Percentiles rank a stretch among this genome's conserved stretches.
Conservation (phyloP, 2,888 invertebrate species). For the Plagiodera versicolora region DNA sequence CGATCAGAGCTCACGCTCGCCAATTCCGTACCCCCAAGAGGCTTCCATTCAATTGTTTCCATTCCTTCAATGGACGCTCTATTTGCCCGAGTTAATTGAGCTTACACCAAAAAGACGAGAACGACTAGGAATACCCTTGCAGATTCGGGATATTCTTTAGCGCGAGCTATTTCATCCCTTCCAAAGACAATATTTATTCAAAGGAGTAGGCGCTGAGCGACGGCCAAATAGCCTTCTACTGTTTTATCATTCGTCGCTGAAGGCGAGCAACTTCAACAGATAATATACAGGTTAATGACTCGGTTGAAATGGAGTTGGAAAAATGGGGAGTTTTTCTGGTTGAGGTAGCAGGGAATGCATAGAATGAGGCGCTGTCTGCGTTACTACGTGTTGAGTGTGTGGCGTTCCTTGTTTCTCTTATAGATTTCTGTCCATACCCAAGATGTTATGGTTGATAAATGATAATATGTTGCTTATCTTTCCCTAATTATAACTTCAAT, state of each 20-base stretch:
- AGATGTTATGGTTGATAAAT: no score
- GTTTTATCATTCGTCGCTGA: background rate
- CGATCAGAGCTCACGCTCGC: background rate
- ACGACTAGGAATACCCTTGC: conserved; percentile 15
- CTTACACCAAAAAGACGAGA: conserved; percentile 35
- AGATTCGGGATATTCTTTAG: conserved; percentile 33
- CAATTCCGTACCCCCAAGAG: background rate
- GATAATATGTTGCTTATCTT: no score
- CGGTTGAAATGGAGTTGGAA: background rate
- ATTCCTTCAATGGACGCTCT: conserved; percentile 18
- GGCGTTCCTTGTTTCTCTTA: no score
- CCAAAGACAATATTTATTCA: conserved; percentile 42
- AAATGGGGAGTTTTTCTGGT: no score
- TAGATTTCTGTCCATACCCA: no score
- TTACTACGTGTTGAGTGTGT: no score
- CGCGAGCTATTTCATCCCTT: conserved; percentile 23
- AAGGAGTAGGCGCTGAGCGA: conserved; percentile 20
- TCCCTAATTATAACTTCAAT: no score
- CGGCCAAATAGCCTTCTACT: background rate
- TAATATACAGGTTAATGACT: background rate
- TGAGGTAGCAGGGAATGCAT: no score
- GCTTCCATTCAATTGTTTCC: conserved; percentile 10
- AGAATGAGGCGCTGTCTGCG: no score
- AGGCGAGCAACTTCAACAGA: background rate
- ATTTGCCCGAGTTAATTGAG: conserved; percentile 43